These are phyloP conservation scores for Tenualosa thibaudeaui DNA, from an alignment of 2,797 vertebrate genomes.

Conservation along the genomic window DNA sequence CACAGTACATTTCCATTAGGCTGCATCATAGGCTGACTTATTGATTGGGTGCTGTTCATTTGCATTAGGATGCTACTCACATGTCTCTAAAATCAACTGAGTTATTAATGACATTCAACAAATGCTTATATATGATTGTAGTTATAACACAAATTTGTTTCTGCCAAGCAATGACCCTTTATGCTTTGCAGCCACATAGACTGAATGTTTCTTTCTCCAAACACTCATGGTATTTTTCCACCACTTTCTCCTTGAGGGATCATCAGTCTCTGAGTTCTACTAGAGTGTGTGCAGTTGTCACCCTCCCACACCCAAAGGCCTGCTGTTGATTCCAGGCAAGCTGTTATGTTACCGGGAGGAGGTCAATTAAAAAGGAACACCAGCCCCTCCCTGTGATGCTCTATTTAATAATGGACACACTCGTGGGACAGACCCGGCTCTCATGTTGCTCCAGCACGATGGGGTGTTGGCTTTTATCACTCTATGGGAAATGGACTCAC, in stretches of 20 bases:
- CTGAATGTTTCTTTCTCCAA: background rate
- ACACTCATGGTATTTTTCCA: background rate
- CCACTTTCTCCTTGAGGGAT: background rate
- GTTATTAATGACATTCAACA: background rate
- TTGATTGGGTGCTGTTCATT: background rate
- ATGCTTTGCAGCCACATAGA: background rate
- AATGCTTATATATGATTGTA: background rate
- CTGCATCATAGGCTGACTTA: background rate
- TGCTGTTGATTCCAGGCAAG: constrained; percentile 13
- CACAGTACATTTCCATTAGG: background rate
- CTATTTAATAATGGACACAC: constrained; percentile 10
- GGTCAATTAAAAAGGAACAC: constrained; percentile 16
- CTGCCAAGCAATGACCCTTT: background rate
- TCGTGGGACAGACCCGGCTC: background rate
- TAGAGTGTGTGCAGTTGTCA: background rate
- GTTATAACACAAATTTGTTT: background rate
- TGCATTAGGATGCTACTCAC: background rate
- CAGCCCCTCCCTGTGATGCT: background rate
- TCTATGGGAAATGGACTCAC: background rate
- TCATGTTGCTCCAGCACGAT: background rate
- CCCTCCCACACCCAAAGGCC: constrained; percentile 8
- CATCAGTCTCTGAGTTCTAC: background rate
- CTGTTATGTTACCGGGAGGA: constrained; percentile 23
- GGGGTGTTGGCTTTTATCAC: background rate
- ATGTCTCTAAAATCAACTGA: background rate